Evolutionary conservation across 1,140 invertebrate genomes (phyloP).

Genomic region (Pachyrhynchus sulphureomaculatus): DNA sequence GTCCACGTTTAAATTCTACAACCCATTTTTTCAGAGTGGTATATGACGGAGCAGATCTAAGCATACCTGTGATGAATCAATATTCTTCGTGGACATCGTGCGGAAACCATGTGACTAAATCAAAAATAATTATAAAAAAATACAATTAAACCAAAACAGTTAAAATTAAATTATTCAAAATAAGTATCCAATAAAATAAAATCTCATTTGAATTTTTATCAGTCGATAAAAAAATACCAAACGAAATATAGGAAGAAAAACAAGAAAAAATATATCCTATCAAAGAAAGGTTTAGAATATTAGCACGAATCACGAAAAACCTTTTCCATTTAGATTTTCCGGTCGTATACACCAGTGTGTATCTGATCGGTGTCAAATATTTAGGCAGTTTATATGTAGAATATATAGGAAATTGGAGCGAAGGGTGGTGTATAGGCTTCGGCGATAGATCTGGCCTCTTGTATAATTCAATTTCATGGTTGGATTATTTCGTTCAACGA

Average conservation of each 20-base stretch:
- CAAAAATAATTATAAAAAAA: no score
- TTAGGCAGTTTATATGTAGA: slow-evolving; percentile 36
- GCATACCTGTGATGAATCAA: no score
- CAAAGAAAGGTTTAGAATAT: slow-evolving; percentile 22
- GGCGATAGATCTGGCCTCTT: slow-evolving; percentile 29
- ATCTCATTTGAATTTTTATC: slow-evolving; percentile 1
- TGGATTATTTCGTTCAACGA: slow-evolving; percentile 29
- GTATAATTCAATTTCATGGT: slow-evolving; percentile 39
- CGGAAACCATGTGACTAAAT: no score
- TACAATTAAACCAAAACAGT: no score
- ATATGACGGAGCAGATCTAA: no score
- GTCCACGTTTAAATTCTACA: no score
- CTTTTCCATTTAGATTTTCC: slow-evolving; percentile 35
- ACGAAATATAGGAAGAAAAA: slow-evolving; percentile 1
- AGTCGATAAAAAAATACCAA: no score
- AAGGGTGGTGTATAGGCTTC: slow-evolving; percentile 8
- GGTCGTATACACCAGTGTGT: slow-evolving; percentile 17
- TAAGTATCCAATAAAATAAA: no score
- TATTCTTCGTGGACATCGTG: no score
- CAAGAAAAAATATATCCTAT: slow-evolving; percentile 23
- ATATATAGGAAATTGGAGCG: slow-evolving; percentile 18
- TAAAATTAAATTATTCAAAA: no score
- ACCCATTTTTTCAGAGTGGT: no score
- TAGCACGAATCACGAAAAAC: slow-evolving; percentile 11
- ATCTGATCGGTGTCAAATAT: slow-evolving; percentile 35